phyloP scores from a whole-genome alignment of 2,797 vertebrate genomes.

The Danio tinwini region DNA sequence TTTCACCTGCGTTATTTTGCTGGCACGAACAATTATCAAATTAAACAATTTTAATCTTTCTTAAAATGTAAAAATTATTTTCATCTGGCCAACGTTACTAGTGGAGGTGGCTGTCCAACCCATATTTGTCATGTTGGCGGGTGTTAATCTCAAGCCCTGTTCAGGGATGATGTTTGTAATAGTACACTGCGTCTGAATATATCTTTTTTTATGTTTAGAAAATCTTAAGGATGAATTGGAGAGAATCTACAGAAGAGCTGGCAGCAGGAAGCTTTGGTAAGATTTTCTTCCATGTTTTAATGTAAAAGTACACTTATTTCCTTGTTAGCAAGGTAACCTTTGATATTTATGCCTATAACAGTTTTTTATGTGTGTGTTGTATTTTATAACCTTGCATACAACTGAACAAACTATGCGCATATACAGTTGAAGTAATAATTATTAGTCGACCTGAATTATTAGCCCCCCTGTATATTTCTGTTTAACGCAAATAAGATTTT shows the following conservation, averaged over 20 bases:
- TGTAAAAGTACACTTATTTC: background rate
- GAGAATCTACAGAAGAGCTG: conserved; percentile 93
- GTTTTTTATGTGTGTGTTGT: conserved; percentile 35
- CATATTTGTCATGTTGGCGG: no score
- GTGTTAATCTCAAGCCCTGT: background rate
- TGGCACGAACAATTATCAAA: no score
- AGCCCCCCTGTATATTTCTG: no score
- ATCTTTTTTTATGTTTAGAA: conserved; percentile 73
- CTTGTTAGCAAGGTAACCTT: background rate
- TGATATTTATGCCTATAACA: conserved; percentile 10
- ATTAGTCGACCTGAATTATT: no score
- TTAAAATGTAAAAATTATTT: no score
- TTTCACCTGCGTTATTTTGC: no score
- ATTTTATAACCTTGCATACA: conserved; percentile 61
- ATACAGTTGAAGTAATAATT: background rate
- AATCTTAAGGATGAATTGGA: conserved; percentile 89
- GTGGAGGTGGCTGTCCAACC: no score
- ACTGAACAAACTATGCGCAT: conserved; percentile 15
- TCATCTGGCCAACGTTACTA: no score
- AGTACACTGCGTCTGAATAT: background rate
- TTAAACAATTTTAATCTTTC: no score
- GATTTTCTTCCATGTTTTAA: conserved; percentile 64
- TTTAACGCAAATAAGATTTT: no score
- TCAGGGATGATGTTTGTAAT: background rate
- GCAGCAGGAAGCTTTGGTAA: conserved; percentile 97